Base-by-base conservation (phyloP, 1,140 invertebrate species). In the Magallana ariakensis region DNA sequence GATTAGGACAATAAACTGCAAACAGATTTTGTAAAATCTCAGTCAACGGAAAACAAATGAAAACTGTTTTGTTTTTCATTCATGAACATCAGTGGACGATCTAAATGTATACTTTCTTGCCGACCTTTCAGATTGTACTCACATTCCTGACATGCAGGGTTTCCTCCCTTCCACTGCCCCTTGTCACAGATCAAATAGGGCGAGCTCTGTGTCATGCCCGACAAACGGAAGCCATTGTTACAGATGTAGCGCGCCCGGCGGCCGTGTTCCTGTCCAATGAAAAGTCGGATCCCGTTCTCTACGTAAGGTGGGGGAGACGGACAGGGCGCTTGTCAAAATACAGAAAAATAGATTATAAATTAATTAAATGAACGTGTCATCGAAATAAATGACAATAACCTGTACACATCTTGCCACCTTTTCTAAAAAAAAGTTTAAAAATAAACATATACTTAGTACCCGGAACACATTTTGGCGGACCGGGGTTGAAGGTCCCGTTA, bases 401-500 rank as follows among this genome's bases (percentile, higher is more conserved):
- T 46, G 33, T 46, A 46, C 5, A 46, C 33, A 46, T 4, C 33
- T 46, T 46, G 5, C 33, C 33, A 46, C 2, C 0, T 4, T 46
- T 46, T 5, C 2, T 46, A 1, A 46, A 46, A 46, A 46, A 46
- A 46, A 46, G n/a, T n/a, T n/a, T n/a, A n/a, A n/a, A n/a, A n/a
- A n/a, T n/a, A n/a, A n/a, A n/a, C n/a, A n/a, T n/a, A n/a, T n/a
- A n/a, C n/a, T n/a, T n/a, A n/a, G n/a, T 96, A 91, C 97, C 97
- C 54, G 98, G 98, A 83, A 97, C 96, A 95, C 98, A 99, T 80
- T 96, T 96, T 0, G 98, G 99, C 88, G 66, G 10, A 13, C 99
- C 97, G 90, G 98, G 97, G 0, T 97, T 97, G 98, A 98, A 99
- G 0, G 98, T 98, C 10, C 98, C 98, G 93, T 99, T 99, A 92